Evolutionary conservation across 2,113 vertebrate species (phyloP).

Genomic region (Pseudorectes ferrugineus): DNA sequence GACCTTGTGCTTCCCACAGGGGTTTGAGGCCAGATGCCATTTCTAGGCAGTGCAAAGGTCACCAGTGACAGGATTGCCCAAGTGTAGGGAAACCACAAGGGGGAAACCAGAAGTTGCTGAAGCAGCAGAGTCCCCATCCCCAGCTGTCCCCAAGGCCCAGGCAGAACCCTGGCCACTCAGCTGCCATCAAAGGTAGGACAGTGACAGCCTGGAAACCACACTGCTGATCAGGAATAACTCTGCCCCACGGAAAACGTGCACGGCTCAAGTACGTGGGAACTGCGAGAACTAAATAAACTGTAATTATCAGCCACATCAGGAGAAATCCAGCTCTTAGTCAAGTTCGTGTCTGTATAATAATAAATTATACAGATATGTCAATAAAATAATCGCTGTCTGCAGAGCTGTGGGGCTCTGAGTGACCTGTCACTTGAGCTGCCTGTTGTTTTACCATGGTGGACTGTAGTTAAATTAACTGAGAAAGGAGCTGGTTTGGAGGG

Average conservation of each 20-base stretch:
- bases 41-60: conserved; percentile 9
- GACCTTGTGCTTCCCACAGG: background rate
- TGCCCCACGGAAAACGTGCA: background rate
- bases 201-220: background rate
- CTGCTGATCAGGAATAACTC: background rate
- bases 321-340: background rate
- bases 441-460: background rate
- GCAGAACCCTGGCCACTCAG: background rate
- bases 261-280: background rate
- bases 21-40: conserved; percentile 23
- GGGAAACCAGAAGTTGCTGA: conserved; percentile 26
- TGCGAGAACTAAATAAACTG: background rate
- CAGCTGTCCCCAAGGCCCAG: background rate
- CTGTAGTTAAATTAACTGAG: background rate
- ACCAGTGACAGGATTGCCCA: background rate
- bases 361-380: background rate
- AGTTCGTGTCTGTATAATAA: background rate
- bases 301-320: background rate
- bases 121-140: conserved; percentile 25
- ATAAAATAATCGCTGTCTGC: background rate
- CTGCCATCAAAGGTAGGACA: background rate
- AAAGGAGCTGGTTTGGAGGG: background rate
- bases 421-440: background rate
- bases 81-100: background rate
- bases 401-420: background rate